A percentile compares a stretch with the other conserved stretches of the same genome.
Evolutionary conservation across 2,888 invertebrate species (phyloP).

Genomic region (Elegia similella): DNA sequence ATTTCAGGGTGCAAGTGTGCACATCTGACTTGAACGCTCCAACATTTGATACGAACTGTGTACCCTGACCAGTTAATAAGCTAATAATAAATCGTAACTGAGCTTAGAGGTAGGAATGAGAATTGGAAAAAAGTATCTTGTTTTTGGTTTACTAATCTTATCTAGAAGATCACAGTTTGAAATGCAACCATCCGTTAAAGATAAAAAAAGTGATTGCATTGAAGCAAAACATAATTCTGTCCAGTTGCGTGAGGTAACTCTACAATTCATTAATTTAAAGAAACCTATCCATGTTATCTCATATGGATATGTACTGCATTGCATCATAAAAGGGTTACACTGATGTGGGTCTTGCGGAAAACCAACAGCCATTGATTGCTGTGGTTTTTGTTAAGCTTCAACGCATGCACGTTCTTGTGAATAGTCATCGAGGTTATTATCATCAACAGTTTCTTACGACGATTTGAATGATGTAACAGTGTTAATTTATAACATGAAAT

Average conservation of each 20-base stretch:
- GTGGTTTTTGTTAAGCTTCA: slow-evolving; percentile 12
- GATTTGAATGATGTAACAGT: slow-evolving; percentile 6
- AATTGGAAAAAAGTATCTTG: no score
- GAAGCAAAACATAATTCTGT: background rate
- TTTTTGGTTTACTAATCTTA: no score
- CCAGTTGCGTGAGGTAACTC: background rate
- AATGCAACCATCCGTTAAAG: background rate
- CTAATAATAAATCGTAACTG: no score
- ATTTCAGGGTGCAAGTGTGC: no score
- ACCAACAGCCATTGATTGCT: slow-evolving; percentile 3
- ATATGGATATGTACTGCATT: background rate
- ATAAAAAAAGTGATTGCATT: background rate
- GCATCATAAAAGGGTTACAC: slow-evolving; percentile 1
- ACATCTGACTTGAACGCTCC: no score
- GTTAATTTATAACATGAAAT: background rate
- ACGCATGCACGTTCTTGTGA: background rate
- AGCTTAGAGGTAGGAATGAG: no score
- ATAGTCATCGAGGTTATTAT: background rate
- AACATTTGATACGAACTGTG: no score
- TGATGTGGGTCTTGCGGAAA: slow-evolving; percentile 2
- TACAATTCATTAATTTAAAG: background rate
- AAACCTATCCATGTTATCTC: slow-evolving; percentile 1
- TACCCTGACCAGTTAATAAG: no score
- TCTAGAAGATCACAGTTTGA: no score
- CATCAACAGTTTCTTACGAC: background rate